Evolutionary conservation across 2,797 vertebrate genomes (phyloP).

Genomic region (Helicolenus hilgendorfi): DNA sequence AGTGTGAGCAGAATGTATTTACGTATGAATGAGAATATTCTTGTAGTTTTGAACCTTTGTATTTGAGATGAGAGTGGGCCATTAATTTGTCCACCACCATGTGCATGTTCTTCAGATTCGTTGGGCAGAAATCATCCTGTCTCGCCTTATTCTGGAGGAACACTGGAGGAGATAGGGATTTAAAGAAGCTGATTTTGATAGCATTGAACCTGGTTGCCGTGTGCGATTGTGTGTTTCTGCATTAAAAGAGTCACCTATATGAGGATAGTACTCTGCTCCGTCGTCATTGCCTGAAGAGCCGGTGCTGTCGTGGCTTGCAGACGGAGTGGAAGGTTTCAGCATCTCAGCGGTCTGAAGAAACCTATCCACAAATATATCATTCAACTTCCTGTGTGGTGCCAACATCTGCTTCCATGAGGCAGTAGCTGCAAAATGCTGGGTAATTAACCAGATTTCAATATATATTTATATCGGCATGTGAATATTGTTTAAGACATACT

Average conservation of each 20-base stretch:
- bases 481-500: neutral
- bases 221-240: neutral
- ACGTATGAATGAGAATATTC: neutral
- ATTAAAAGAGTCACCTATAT: slow-evolving; percentile 88
- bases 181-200: neutral
- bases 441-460: neutral
- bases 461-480: neutral
- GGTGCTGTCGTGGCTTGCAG: slow-evolving; percentile 93
- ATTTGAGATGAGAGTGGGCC: slow-evolving; percentile 95
- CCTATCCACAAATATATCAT: slow-evolving; percentile 72
- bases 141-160: slow-evolving; percentile 96
- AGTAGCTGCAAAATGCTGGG: neutral
- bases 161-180: slow-evolving; percentile 78
- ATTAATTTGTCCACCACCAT: slow-evolving; percentile 93
- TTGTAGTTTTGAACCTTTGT: slow-evolving; percentile 87
- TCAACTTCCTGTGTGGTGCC: neutral
- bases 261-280: slow-evolving; percentile 95
- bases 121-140: slow-evolving; percentile 94
- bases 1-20: neutral
- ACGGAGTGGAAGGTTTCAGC: slow-evolving; percentile 95
- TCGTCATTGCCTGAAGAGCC: slow-evolving; percentile 92
- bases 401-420: neutral
- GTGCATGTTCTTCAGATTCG: slow-evolving; percentile 94
- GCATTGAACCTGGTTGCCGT: neutral
- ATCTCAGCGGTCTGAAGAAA: slow-evolving; percentile 97